Percentiles rank a stretch among this genome's conserved stretches.
Conservation (phyloP, 2,888 invertebrate species). For the Erebia palarica region DNA sequence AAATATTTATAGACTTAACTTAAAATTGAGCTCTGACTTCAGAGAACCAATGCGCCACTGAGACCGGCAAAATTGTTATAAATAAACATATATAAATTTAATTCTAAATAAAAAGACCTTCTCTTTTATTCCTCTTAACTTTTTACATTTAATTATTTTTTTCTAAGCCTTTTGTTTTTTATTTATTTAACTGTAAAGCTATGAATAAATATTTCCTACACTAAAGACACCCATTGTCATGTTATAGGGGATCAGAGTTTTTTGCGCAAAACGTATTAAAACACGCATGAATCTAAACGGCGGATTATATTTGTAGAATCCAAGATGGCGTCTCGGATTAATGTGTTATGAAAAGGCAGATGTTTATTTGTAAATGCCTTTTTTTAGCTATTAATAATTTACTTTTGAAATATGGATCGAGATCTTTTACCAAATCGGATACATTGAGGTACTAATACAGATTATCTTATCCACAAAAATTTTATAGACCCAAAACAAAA, state of each 20-base stretch:
- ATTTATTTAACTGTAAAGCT: slow-evolving; percentile 20
- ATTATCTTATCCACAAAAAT: background rate
- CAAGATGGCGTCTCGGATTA: slow-evolving; percentile 44
- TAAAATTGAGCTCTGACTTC: background rate
- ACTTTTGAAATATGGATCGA: slow-evolving; percentile 11
- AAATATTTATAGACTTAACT: background rate
- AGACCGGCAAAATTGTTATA: background rate
- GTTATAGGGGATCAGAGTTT: slow-evolving; percentile 11
- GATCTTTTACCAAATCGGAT: slow-evolving; percentile 1
- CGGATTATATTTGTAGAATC: slow-evolving; percentile 45
- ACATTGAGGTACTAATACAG: background rate
- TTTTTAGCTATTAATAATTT: slow-evolving; percentile 17
- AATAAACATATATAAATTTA: background rate
- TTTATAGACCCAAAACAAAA: background rate
- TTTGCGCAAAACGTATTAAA: slow-evolving; percentile 37
- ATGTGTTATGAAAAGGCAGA: slow-evolving; percentile 46
- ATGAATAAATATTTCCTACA: slow-evolving; percentile 21
- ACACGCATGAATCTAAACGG: slow-evolving; percentile 45
- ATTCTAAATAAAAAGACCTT: background rate
- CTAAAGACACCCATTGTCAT: slow-evolving; percentile 20
- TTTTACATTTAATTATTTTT: background rate
- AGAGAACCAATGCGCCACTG: background rate
- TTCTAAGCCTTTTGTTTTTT: background rate
- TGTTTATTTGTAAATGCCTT: slow-evolving; percentile 41
- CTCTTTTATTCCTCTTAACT: background rate